phyloP scores from a whole-genome alignment of 2,888 invertebrate species.

The Lasioglossum villosulum region DNA sequence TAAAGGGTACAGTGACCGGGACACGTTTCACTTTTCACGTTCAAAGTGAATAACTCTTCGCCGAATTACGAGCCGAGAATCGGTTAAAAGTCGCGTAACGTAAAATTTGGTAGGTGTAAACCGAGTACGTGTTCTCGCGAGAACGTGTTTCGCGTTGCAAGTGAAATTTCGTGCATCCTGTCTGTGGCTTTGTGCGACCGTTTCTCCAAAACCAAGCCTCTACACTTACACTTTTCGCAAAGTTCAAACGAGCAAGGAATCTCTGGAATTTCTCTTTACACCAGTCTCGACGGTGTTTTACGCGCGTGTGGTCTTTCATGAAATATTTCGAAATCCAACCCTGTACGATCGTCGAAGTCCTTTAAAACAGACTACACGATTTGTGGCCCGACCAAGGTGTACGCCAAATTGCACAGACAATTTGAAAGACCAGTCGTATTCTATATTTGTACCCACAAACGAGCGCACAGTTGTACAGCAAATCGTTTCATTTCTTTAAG shows the following conservation, averaged over 20 bases:
- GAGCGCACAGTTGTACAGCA: too few relatives aligned
- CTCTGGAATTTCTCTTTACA: background rate
- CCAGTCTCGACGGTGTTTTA: background rate
- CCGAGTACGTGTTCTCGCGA: constrained; percentile 21
- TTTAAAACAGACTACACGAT: too few relatives aligned
- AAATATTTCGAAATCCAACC: background rate
- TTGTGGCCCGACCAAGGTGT: too few relatives aligned
- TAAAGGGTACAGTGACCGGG: constrained; percentile 5
- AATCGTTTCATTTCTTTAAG: background rate
- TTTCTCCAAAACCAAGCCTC: background rate
- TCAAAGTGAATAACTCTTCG: constrained; percentile 29
- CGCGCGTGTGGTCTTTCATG: background rate
- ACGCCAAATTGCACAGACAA: too few relatives aligned
- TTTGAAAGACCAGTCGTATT: too few relatives aligned
- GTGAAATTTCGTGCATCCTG: constrained; percentile 3
- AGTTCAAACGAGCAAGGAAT: background rate
- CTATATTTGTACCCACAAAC: too few relatives aligned
- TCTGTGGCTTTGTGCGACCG: background rate
- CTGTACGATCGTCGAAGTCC: background rate
- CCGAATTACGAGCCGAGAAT: constrained; percentile 38
- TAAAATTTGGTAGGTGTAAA: constrained; percentile 40
- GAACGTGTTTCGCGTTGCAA: constrained; percentile 11
- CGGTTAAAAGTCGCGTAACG: constrained; percentile 15
- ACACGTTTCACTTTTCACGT: constrained; percentile 46
- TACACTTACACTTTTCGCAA: background rate